Conservation (phyloP, 1,140 invertebrate species). For the Archegozetes longisetosus region DNA sequence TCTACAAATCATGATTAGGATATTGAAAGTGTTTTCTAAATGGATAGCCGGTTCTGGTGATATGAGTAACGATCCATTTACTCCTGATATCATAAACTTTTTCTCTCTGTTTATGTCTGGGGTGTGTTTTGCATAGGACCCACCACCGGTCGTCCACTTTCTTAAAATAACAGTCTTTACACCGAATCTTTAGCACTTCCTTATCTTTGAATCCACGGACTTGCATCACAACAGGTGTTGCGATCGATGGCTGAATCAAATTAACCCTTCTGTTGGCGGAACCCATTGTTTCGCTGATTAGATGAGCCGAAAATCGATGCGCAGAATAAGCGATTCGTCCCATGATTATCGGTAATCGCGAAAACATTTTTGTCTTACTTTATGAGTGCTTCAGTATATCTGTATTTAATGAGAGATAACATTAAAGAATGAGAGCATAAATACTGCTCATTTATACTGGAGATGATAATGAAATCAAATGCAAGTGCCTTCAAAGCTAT, state of each 20-base stretch:
- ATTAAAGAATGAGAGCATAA: no score
- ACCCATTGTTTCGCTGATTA: no score
- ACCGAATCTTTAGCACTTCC: slow-evolving; percentile 41
- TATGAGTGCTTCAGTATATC: no score
- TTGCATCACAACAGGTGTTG: slow-evolving; percentile 1
- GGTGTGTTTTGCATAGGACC: slow-evolving; percentile 52
- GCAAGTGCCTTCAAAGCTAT: no score
- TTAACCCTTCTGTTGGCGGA: no score
- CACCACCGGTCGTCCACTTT: slow-evolving; percentile 45
- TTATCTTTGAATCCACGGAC: slow-evolving; percentile 41
- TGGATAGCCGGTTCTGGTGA: slow-evolving; percentile 37
- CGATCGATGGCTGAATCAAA: background rate
- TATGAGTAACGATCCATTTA: slow-evolving; percentile 52
- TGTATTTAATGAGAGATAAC: no score
- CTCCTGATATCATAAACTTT: slow-evolving; percentile 43
- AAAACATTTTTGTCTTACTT: no score
- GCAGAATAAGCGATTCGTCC: no score
- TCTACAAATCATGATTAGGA: slow-evolving; percentile 9
- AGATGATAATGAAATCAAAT: no score
- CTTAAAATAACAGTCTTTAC: slow-evolving; percentile 57
- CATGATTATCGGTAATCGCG: no score
- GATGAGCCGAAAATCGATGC: no score
- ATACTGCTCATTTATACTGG: no score
- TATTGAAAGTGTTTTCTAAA: slow-evolving; percentile 28
- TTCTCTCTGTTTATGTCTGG: slow-evolving; percentile 58